These are phyloP conservation scores for Rotaria macrura DNA, from an alignment of 2,888 invertebrate genomes.

Conservation along the genomic window DNA sequence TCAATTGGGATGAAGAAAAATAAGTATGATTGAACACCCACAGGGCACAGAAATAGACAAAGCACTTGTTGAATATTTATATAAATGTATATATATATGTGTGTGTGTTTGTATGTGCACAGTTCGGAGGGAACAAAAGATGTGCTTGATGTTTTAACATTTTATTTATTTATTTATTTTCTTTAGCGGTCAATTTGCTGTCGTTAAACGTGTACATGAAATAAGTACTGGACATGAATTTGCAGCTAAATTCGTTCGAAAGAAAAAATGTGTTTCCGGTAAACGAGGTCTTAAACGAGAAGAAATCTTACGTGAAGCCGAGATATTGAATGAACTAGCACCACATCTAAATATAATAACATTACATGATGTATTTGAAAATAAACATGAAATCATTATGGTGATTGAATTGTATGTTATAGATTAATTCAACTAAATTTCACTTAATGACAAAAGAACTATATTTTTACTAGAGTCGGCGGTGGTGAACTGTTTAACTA, in stretches of 20 bases:
- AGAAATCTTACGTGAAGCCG: constrained; percentile 57
- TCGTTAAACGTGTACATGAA: constrained; percentile 29
- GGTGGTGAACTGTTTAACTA: constrained; percentile 62
- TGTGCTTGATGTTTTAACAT: neutral
- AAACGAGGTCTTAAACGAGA: constrained; percentile 54
- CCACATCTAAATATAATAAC: constrained; percentile 59
- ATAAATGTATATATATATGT: too few species aligned
- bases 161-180: neutral
- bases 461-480: constrained; percentile 52
- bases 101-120: too few species aligned
- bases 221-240: constrained; percentile 43
- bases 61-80: neutral
- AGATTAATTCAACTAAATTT: neutral
- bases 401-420: constrained; percentile 56
- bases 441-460: neutral
- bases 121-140: neutral
- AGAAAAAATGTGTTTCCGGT: constrained; percentile 44
- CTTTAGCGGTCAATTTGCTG: constrained; percentile 33
- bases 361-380: constrained; percentile 58
- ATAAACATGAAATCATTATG: constrained; percentile 56
- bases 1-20: neutral
- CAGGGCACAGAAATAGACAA: neutral
- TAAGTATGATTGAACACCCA: neutral
- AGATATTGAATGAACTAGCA: constrained; percentile 53
- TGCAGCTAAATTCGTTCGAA: constrained; percentile 60